These are phyloP conservation scores for Todiramphus saurophagus DNA, from an alignment of 2,113 vertebrate genomes.

Conservation along the genomic window DNA sequence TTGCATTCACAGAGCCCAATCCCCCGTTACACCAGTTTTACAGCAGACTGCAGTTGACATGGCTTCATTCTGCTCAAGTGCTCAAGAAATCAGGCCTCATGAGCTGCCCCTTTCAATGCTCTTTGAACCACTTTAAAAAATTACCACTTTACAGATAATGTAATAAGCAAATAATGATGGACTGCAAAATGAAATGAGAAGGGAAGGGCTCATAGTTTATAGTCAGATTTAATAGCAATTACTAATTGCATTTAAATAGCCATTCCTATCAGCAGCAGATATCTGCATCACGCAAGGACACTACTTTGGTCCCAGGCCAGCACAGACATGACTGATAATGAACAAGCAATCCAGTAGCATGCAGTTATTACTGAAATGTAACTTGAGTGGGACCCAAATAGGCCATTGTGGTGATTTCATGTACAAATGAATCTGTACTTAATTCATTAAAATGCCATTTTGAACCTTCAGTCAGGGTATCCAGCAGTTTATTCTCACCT, in stretches of 20 bases:
- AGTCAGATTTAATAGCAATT: conserved; percentile 47
- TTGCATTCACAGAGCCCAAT: not conserved
- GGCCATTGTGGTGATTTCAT: conserved; percentile 32
- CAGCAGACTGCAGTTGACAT: not conserved
- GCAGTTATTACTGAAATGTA: conserved; percentile 52
- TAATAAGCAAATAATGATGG: conserved; percentile 31
- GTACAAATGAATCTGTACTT: conserved; percentile 62
- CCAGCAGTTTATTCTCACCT: conserved; percentile 72
- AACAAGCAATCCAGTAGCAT: not conserved
- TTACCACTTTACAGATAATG: not conserved
- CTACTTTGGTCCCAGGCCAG: not conserved
- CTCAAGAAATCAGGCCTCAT: not conserved
- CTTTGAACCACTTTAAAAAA: not conserved
- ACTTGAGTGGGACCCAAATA: conserved; percentile 57
- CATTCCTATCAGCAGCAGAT: not conserved
- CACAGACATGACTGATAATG: not conserved
- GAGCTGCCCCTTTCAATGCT: not conserved
- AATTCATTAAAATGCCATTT: conserved; percentile 71
- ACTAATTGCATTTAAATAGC: conserved; percentile 45
- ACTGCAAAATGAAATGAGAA: not conserved
- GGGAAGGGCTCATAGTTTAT: not conserved
- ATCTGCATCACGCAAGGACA: not conserved
- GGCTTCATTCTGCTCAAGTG: not conserved
- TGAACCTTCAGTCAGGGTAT: conserved; percentile 46
- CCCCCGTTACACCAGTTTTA: not conserved